Evolutionary conservation across 2,797 vertebrate genomes (phyloP), one percentile per base, ranked within the genome.

Genomic region (Gymnoscopelus microlampas): DNA sequence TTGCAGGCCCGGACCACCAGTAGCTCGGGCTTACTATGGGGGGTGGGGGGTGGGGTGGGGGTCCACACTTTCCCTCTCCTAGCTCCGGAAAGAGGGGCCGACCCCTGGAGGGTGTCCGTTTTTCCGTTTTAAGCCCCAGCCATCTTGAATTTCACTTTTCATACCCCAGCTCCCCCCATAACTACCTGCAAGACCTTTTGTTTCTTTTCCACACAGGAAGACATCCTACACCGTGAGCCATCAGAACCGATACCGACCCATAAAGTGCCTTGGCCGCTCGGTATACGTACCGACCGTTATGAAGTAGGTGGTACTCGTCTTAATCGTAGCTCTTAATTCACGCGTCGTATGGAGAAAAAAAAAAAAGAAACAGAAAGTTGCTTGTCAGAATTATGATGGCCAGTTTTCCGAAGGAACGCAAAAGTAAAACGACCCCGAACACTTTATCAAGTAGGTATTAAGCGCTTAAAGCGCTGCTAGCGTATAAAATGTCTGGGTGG

Each of bases 141-240:
- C 94, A 94, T 95, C 95, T 95, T 96, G 96, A 95, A 95, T 96
- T 96, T 95, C 94, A 94, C 94, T 97, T 94, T 93, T 84, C 76
- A 80, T 85, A 74, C 88, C 90, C 89, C 67, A 70, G 83, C 81
- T 8, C 44, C 29, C 14, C 54, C 44, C 19, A 48, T 47, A 29
- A 35, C 78, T 90, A 92, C 91, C 87, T 87, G 85, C 78, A 74
- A 44, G 39, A 77, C 72, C 62, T 81, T 84, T 68, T 72, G 56
- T 73, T 76, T 83, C 70, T 71, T 73, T 78, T 85, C 70, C 78
- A 71, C 48, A 47, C 51, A 56, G 58, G 71, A 78, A 19, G 76
- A 83, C 70, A 76, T 85, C 84, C 66, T 12, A 81, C 63, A 56
- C 69, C 44, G 26, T 60, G 62, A 60, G 39, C 12, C 49, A 14